Percentiles rank a stretch among this genome's conserved stretches.
These are phyloP conservation scores for Drosophila ambigua DNA, from an alignment of 1,140 invertebrate genomes.

Conservation along the genomic window DNA sequence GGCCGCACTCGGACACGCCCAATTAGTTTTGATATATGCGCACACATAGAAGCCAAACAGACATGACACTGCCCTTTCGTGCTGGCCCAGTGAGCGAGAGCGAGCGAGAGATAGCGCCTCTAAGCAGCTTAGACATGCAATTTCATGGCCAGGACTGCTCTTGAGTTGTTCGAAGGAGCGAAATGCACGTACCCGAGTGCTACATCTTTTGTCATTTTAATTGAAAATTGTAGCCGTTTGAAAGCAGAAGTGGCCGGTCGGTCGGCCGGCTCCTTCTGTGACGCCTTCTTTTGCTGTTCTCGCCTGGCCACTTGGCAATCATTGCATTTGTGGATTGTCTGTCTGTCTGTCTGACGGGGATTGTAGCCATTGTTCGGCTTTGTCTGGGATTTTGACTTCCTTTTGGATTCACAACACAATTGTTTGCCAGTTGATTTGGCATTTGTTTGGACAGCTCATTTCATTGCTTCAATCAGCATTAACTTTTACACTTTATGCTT, in stretches of 20 bases:
- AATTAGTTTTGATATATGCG: conserved; percentile 64
- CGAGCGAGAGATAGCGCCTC: too few relatives aligned
- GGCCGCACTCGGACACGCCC: conserved; percentile 37
- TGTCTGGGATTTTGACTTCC: conserved; percentile 22
- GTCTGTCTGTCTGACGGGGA: conserved; percentile 24
- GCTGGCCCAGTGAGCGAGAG: too few relatives aligned
- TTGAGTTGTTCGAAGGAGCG: conserved; percentile 24
- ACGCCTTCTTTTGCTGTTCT: conserved; percentile 18
- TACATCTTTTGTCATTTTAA: conserved; percentile 68
- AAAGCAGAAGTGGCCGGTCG: neutral
- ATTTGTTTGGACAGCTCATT: conserved; percentile 25
- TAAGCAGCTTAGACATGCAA: conserved; percentile 42
- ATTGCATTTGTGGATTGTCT: conserved; percentile 20
- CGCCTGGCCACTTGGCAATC: conserved; percentile 29
- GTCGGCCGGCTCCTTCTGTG: conserved; percentile 4
- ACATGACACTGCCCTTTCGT: neutral
- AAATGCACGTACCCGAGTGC: neutral
- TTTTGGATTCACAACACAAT: conserved; percentile 27
- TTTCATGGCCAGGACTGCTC: conserved; percentile 11
- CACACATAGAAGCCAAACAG: neutral
- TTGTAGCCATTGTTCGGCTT: conserved; percentile 34
- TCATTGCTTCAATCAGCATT: conserved; percentile 14
- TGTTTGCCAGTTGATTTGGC: conserved; percentile 42
- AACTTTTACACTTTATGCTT: neutral
- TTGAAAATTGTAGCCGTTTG: conserved; percentile 57